Evolutionary conservation across 1,140 invertebrate species (phyloP).

Genomic region (Solen grandis): DNA sequence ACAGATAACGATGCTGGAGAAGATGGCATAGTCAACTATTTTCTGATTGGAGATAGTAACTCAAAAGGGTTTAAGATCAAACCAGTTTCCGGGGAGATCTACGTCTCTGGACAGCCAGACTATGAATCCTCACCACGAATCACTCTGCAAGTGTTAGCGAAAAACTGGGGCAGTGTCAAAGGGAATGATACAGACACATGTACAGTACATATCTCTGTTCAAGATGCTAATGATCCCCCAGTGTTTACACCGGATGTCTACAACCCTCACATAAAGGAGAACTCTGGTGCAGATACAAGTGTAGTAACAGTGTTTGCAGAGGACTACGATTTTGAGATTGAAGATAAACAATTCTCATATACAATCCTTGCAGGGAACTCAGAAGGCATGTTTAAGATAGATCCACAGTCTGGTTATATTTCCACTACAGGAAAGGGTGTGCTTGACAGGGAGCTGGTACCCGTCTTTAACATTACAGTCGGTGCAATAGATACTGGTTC

Average conservation of each 20-base stretch:
- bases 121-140: slow-evolving; percentile 95
- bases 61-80: slow-evolving; percentile 95
- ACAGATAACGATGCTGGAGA: slow-evolving; percentile 95
- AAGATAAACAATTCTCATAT: slow-evolving; percentile 96
- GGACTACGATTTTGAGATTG: slow-evolving; percentile 94
- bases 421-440: slow-evolving; percentile 82
- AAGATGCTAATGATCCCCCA: slow-evolving; percentile 97
- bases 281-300: slow-evolving; percentile 86
- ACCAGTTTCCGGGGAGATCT: slow-evolving; percentile 89
- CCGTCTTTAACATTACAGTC: slow-evolving; percentile 90
- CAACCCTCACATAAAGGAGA: slow-evolving; percentile 89
- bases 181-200: slow-evolving; percentile 98
- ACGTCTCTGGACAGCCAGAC: slow-evolving; percentile 88
- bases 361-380: slow-evolving; percentile 93
- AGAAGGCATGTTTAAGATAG: slow-evolving; percentile 93
- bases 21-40: slow-evolving; percentile 95
- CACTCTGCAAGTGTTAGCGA: slow-evolving; percentile 94
- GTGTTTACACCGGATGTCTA: slow-evolving; percentile 91
- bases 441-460: slow-evolving; percentile 91
- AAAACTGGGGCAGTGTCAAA: slow-evolving; percentile 94
- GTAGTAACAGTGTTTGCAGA: slow-evolving; percentile 91
- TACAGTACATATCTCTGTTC: slow-evolving; percentile 94
- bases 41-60: slow-evolving; percentile 95
- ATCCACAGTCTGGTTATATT: slow-evolving; percentile 86
- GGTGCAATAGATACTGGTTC: slow-evolving; percentile 94